Evolutionary conservation across 2,888 invertebrate species (phyloP), one percentile per base, ranked within the genome.

Genomic region (Eledona agricola): DNA sequence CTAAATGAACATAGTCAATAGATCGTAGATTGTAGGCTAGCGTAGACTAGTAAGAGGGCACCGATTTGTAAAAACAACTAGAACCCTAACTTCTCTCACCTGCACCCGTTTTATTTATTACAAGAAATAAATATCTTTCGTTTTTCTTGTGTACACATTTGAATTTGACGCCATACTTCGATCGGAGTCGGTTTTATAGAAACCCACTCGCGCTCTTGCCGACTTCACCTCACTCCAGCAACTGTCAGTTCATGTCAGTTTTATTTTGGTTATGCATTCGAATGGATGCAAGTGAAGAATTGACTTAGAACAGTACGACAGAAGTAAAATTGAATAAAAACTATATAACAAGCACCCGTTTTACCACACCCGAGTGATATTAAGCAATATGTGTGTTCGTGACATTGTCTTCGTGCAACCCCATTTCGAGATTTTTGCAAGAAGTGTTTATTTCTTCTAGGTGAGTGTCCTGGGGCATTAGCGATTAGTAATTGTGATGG

Each of bases 221-320:
- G 5, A 16, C 40, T 28, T 40, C 28, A 26, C 28, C 29, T 28
- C 15, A 38, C 11, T n/a, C 6, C 17, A 26, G 9, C 11, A 19
- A 7, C 42, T 42, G 42, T 42, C 42, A 42, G n/a, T 9, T 42
- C 11, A n/a, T 42, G 42, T 31, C 42, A 42, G 42, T 42, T 29
- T 31, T 42, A 42, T 42, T 42, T 42, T 42, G 42, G 15, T 31
- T n/a, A n/a, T n/a, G n/a, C n/a, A n/a, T n/a, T n/a, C n/a, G n/a
- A n/a, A n/a, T n/a, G n/a, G n/a, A n/a, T n/a, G n/a, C n/a, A n/a
- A n/a, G n/a, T n/a, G n/a, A n/a, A n/a, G n/a, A n/a, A n/a, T n/a
- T n/a, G n/a, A n/a, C n/a, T n/a, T n/a, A n/a, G n/a, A n/a, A n/a
- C n/a, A n/a, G n/a, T n/a, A n/a, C n/a, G n/a, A n/a, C n/a, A n/a